phyloP scores from a whole-genome alignment of 2,797 vertebrate species.

The Sebastolobus alascanus region DNA sequence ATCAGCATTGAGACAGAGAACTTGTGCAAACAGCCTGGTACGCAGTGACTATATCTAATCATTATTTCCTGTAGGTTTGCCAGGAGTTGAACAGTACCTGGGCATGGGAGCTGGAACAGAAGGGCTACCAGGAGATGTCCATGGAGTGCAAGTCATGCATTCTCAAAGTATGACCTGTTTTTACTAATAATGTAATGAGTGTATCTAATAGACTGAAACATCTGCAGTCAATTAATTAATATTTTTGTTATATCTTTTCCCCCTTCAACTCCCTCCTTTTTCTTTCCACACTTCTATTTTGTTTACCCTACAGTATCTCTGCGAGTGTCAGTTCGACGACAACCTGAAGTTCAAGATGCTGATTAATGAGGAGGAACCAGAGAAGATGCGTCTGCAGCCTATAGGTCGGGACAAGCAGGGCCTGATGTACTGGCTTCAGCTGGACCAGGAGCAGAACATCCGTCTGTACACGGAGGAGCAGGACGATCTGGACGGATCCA shows the following conservation, averaged over 20 bases:
- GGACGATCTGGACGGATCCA: slow-evolving; percentile 95
- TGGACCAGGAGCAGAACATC: slow-evolving; percentile 97
- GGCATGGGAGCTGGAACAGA: slow-evolving; percentile 99
- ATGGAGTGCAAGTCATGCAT: slow-evolving; percentile 96
- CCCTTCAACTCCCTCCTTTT: not conserved
- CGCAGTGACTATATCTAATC: not conserved
- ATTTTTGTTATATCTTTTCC: not conserved
- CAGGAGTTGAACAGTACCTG: slow-evolving; percentile 98
- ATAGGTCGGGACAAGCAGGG: slow-evolving; percentile 94
- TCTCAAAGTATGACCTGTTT: slow-evolving; percentile 90
- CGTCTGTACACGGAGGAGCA: slow-evolving; percentile 97
- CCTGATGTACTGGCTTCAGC: slow-evolving; percentile 96
- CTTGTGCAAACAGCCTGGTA: not conserved
- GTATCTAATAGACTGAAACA: not conserved
- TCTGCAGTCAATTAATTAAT: not conserved
- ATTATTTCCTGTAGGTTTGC: slow-evolving; percentile 88
- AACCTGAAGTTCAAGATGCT: slow-evolving; percentile 97
- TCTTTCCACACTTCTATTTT: not conserved
- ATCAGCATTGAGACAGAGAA: not conserved
- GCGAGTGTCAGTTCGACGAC: slow-evolving; percentile 99
- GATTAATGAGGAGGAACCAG: slow-evolving; percentile 96
- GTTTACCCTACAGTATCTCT: slow-evolving; percentile 89
- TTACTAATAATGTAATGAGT: not conserved
- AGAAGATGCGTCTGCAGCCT: slow-evolving; percentile 96
- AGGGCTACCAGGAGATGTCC: slow-evolving; percentile 96